Evolutionary conservation across 2,888 invertebrate genomes (phyloP).

Genomic region (Lamellibrachia columna): DNA sequence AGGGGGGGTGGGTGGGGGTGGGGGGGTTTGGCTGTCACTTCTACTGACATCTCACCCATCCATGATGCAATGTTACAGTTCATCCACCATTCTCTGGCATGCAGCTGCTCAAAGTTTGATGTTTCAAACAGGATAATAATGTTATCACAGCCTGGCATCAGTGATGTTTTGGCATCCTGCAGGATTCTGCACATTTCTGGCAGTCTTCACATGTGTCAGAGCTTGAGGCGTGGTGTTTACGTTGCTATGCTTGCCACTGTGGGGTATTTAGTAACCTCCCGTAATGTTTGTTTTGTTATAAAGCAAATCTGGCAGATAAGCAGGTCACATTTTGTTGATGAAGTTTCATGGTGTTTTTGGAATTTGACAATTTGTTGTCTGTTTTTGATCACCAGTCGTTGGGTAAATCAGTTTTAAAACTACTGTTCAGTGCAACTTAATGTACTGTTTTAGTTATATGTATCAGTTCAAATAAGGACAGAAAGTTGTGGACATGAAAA

Average conservation of each 20-base stretch:
- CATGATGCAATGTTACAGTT: background rate
- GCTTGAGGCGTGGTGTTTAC: background rate
- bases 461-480: too few relatives aligned
- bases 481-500: background rate
- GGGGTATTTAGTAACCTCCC: background rate
- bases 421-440: background rate
- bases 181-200: background rate
- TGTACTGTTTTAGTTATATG: too few relatives aligned
- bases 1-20: background rate
- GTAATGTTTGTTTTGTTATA: background rate
- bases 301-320: background rate
- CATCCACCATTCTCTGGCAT: background rate
- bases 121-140: slow-evolving; percentile 4
- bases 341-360: background rate
- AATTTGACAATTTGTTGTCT: background rate
- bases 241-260: background rate
- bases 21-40: background rate
- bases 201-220: background rate
- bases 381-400: background rate
- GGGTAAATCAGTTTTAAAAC: background rate
- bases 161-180: slow-evolving; percentile 16
- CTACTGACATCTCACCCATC: background rate
- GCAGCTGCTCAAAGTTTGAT: slow-evolving; percentile 10
- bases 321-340: background rate
- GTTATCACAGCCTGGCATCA: background rate